Base-by-base conservation (phyloP, 1,140 invertebrate genomes). In the Aphis craccivora region DNA sequence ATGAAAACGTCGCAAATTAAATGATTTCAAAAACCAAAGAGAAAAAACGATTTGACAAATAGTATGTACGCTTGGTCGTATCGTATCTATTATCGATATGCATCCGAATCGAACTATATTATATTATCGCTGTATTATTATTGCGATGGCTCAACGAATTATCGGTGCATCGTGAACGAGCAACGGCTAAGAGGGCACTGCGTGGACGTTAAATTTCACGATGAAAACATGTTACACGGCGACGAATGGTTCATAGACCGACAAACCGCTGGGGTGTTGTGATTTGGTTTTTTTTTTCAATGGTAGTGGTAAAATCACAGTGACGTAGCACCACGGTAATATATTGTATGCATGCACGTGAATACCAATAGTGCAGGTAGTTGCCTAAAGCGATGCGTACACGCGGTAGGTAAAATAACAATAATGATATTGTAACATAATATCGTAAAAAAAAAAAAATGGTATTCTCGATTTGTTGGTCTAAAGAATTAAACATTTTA, bases 251-350 rank as follows among this genome's bases (percentile, higher is more conserved):
- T 67, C 60, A n/a, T 30, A 30, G 11, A n/a, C 60, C 60, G 60
- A 45, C 45, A 45, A 45, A 45, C 45, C 45, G 45, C 60, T 67
- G 60, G 81, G 81, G 81, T 84, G 35, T 84, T 84, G 81, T 25
- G 35, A 84, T 84, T 84, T 84, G 35, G 35, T 84, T 84, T 84
- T 83, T 35, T 81, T 40, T 40, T 40, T 40, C 35, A 40, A 40
- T 84, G 81, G 81, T 84, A 84, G 81, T 84, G 81, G 81, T 84
- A 84, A 84, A 84, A 84, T 37, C 23, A 84, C 35, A 23, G 37
- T 84, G 37, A 84, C 81, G 81, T 84, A 37, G 35, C 35, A 40
- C 5, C 18, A 81, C 76, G 76, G 30, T 30, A 67, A 5, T 14
- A n/a, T 67, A 4, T 30, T 30, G 55, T 67, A 11, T 67, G 60